These are phyloP conservation scores for Ictalurus furcatus DNA, from an alignment of 2,113 vertebrate species.

Conservation along the genomic window DNA sequence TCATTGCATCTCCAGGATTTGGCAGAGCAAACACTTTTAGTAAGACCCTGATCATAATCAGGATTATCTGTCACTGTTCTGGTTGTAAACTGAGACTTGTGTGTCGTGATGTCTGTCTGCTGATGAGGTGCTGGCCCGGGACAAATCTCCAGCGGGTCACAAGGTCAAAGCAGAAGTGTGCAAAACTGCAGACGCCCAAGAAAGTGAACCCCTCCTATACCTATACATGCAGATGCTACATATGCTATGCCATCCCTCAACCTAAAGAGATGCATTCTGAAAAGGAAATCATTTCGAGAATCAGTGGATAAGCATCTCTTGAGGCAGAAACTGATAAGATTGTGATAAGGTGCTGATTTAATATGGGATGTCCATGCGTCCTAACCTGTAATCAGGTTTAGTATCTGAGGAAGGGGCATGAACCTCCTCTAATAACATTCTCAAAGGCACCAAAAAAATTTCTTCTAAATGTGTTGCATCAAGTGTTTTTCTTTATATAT, in stretches of 20 bases:
- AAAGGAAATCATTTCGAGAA: not conserved
- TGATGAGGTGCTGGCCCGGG: not conserved
- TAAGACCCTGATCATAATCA: not conserved
- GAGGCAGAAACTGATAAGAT: not conserved
- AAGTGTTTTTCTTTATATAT: not conserved
- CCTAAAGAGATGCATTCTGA: not conserved
- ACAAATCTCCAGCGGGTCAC: not conserved
- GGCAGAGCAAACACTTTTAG: not conserved
- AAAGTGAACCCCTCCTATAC: not conserved
- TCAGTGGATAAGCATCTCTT: not conserved
- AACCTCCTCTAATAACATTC: not conserved
- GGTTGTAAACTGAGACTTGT: conserved; percentile 4
- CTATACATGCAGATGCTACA: not conserved
- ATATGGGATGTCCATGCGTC: not conserved
- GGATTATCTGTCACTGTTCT: conserved; percentile 25
- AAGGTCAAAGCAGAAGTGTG: not conserved
- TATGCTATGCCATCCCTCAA: not conserved
- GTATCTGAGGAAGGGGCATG: not conserved
- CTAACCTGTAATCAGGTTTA: not conserved
- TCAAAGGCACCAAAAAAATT: not conserved
- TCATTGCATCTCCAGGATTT: conserved; percentile 16
- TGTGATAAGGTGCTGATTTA: not conserved
- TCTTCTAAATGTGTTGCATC: conserved; percentile 1
- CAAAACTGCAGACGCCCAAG: not conserved
- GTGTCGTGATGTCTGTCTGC: conserved; percentile 18